Conservation (phyloP, 2,113 vertebrate species). For the Oncorhynchus tshawytscha region DNA sequence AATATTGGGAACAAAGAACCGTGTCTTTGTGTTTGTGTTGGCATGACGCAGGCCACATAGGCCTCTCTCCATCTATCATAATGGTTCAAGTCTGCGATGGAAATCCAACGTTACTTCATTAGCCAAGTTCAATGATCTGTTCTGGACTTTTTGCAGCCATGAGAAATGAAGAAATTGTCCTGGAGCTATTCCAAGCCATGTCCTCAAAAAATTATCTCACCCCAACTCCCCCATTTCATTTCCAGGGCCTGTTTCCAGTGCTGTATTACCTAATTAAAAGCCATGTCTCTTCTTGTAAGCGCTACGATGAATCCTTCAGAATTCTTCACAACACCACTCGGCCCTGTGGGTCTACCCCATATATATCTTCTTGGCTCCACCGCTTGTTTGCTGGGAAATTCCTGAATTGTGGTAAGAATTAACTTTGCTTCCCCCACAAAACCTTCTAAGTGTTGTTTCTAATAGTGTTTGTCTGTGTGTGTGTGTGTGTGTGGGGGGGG, state of each 20-base stretch:
- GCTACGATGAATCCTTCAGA: constrained; percentile 16
- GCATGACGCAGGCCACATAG: background rate
- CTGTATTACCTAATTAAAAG: constrained; percentile 33
- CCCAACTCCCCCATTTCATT: constrained; percentile 11
- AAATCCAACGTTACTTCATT: constrained; percentile 30
- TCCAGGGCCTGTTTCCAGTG: constrained; percentile 29
- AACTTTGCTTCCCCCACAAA: constrained; percentile 8
- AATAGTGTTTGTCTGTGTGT: background rate
- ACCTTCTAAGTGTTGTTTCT: background rate
- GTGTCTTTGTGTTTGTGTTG: background rate
- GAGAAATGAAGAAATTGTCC: constrained; percentile 22
- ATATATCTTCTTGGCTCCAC: constrained; percentile 40
- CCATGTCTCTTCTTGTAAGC: constrained; percentile 30
- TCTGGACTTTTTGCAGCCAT: constrained; percentile 26
- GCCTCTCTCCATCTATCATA: background rate
- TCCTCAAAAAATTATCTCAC: constrained; percentile 22
- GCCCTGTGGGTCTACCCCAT: constrained; percentile 18
- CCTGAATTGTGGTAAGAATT: constrained; percentile 41
- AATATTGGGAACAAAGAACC: too few species aligned
- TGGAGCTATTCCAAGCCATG: constrained; percentile 22
- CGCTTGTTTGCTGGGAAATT: constrained; percentile 46
- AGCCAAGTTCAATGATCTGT: constrained; percentile 24
- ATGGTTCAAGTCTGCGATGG: background rate
- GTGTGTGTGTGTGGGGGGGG: background rate
- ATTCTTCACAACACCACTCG: constrained; percentile 11